Percentiles rank a stretch among this genome's conserved stretches.
These are phyloP conservation scores for Notodonta ziczac DNA, from an alignment of 2,888 invertebrate species.

Conservation along the genomic window DNA sequence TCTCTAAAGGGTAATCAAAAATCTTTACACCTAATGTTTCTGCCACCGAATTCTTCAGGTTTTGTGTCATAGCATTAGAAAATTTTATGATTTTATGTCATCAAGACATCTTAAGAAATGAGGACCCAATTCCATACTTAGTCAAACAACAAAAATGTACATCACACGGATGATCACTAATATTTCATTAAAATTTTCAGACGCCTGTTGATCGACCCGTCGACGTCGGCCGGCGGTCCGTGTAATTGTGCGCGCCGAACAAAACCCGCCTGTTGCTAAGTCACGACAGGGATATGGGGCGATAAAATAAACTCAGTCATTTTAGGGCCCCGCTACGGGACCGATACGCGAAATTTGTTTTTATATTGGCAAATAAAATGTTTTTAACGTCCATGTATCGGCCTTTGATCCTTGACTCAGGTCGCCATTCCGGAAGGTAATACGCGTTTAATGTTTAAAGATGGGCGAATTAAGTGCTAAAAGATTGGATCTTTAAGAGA, in stretches of 20 bases:
- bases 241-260: slow-evolving; percentile 20
- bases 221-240: slow-evolving; percentile 4
- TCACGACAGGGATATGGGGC: slow-evolving; percentile 24
- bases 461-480: not conserved
- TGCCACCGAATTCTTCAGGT: too few relatives aligned
- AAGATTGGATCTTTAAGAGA: not conserved
- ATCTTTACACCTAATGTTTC: too few relatives aligned
- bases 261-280: slow-evolving; percentile 29
- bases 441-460: slow-evolving; percentile 1
- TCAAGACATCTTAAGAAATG: not conserved
- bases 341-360: slow-evolving; percentile 4
- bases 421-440: not conserved
- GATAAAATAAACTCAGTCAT: slow-evolving; percentile 20
- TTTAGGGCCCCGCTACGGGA: slow-evolving; percentile 1
- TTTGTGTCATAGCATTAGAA: too few relatives aligned
- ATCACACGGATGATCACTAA: not conserved
- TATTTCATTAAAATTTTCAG: slow-evolving; percentile 6
- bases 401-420: slow-evolving; percentile 4
- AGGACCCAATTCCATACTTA: not conserved
- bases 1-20: too few relatives aligned
- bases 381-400: slow-evolving; percentile 2
- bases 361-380: slow-evolving; percentile 9
- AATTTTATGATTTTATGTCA: not conserved
- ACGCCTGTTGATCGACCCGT: slow-evolving; percentile 25
- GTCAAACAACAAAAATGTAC: not conserved